A percentile compares a stretch with the other conserved stretches of the same genome.
Evolutionary conservation across 2,888 invertebrate genomes (phyloP).

Genomic region (Corythucha ciliata): DNA sequence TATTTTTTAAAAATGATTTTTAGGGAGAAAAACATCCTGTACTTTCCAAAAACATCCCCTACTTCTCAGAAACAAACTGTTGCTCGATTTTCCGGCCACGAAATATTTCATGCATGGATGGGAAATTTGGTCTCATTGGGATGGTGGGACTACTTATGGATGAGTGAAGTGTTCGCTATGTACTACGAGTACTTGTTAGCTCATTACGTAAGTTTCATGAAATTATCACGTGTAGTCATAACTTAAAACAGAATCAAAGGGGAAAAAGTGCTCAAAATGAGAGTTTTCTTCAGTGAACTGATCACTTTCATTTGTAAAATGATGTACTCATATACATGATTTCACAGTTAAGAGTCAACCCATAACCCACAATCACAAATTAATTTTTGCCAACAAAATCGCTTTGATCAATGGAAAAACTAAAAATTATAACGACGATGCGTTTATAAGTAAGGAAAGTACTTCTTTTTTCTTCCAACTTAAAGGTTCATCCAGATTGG

Average conservation of each 20-base stretch:
- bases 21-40: conserved; percentile 31
- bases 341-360: too few relatives aligned
- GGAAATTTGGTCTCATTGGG: conserved; percentile 42
- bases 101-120: conserved; percentile 50
- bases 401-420: background rate
- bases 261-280: too few relatives aligned
- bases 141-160: conserved; percentile 44
- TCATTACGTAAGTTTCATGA: conserved; percentile 38
- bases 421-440: too few relatives aligned
- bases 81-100: conserved; percentile 44
- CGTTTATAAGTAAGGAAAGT: too few relatives aligned
- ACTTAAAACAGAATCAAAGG: too few relatives aligned
- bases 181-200: conserved; percentile 46
- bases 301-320: too few relatives aligned
- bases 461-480: too few relatives aligned
- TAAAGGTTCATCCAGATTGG: too few relatives aligned
- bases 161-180: conserved; percentile 48
- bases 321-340: too few relatives aligned
- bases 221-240: too few relatives aligned
- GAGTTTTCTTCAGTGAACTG: too few relatives aligned
- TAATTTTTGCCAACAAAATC: background rate
- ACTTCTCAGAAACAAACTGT: conserved; percentile 36
- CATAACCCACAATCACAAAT: background rate
- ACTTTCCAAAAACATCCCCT: conserved; percentile 27
- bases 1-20: too few relatives aligned